Base-by-base conservation (phyloP, 2,797 vertebrate genomes). In the Chiloscyllium punctatum region DNA sequence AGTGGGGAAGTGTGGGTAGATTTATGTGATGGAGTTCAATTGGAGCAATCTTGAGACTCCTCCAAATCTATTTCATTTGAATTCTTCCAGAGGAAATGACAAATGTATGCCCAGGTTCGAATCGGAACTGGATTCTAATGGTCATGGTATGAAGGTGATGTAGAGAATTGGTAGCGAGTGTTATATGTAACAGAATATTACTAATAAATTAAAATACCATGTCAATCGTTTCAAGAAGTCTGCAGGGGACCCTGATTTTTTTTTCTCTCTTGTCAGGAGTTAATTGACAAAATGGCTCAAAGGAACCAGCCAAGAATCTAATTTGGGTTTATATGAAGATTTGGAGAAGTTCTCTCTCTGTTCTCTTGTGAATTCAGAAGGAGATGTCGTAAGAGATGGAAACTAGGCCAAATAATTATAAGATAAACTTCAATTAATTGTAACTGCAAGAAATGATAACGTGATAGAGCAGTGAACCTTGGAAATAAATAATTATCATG, bases 391-490 rank as follows among this genome's bases (percentile, higher is more conserved):
- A 88, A 30, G 51, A 88, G 86, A 16, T 30, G 8, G 51, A 88
- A 88, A 88, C 51, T 88, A 88, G 86, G 86, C 3, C 86, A 88
- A 13, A 57, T 88, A 53, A 88, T 88, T 88, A 88, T 88, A 88
- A 88, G 8, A 66, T 66, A 91, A 91, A 57, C 27, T 30, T 51
- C 13, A 88, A 51, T 57, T 88, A 57, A 88, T 57, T 57, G 9
- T 88, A 57, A 57, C 27, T 15, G 27, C 25, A 88, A 88, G 27
- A 88, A 82, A 82, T 18, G 37, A 33, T 30, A 27, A 30, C 86
- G 51, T 87, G 9, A 53, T 53, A 4, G 86, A 57, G 51, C 13
- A 57, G 27, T 3, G 57, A 88, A 88, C 25, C 25, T 88, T 57
- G 53, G 23, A 57, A 88, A 53, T 88, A 88, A 57, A 88, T 51